Evolutionary conservation across 2,113 vertebrate genomes (phyloP), one percentile per base, ranked within the genome.

Genomic region (Gymnarchus niloticus): DNA sequence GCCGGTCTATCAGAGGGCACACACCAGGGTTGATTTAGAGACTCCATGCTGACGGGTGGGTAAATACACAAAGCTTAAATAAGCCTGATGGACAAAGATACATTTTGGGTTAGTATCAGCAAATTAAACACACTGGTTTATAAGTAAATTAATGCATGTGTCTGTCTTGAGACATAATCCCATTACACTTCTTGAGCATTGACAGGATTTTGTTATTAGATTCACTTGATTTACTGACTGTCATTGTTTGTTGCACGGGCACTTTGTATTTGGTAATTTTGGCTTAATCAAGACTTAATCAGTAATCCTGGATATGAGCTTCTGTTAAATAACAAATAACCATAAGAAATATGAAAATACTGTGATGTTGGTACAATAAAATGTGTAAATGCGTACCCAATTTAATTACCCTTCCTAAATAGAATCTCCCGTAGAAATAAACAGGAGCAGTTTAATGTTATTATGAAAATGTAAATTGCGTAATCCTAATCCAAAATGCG

Each of bases 341-440:
- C 33, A 23, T 73, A 76, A 52, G 25, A 84, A 17, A 28, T 12
- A 73, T 49, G 12, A 69, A 25, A 49, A 59, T 56, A 83, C 21
- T 57, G 25, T 48, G 46, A 57, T 51, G 49, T 84, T 48, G n/a
- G 49, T 44, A 84, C 10, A 51, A 46, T 51, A 69, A 73, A 84
- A 51, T 77, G 41, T 37, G 23, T 77, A 37, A 84, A 23, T 51
- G 5, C 12, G 41, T 69, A 52, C 61, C 49, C 83, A n/a, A 41
- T 84, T 84, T 61, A 84, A 73, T 84, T 84, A 82, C 49, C 49
- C 52, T 83, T 23, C 25, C 61, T 33, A 73, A 84, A 84, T 28
- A 84, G 37, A 14, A 69, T 7, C 41, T 41, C 8, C 56, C 49
- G 44, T 48, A 51, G 19, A 51, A 37, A 65, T 57, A 84, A 54